phyloP scores from a whole-genome alignment of 1,140 invertebrate genomes.

The Drosophila yakuba region DNA sequence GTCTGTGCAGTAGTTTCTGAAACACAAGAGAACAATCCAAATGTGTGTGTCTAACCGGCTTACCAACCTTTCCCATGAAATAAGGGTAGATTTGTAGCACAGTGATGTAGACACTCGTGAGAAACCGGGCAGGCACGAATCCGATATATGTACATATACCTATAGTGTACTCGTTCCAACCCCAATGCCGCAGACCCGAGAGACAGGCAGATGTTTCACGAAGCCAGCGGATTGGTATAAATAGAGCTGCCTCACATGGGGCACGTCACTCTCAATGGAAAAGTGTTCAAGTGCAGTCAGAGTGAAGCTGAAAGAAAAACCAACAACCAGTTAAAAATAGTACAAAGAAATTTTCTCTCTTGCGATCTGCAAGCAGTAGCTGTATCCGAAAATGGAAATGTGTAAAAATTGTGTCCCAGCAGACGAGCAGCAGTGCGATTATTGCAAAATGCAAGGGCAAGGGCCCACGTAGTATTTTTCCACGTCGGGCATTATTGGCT shows the following conservation, averaged over 20 bases:
- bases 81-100: slow-evolving; percentile 24
- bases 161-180: slow-evolving; percentile 32
- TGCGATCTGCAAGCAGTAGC: slow-evolving; percentile 16
- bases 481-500: slow-evolving; percentile 35
- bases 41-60: background rate
- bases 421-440: slow-evolving; percentile 31
- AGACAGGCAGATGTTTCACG: slow-evolving; percentile 51
- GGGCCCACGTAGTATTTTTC: slow-evolving; percentile 53
- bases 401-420: slow-evolving; percentile 46
- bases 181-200: slow-evolving; percentile 20
- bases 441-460: slow-evolving; percentile 38
- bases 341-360: slow-evolving; percentile 29
- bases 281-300: slow-evolving; percentile 63
- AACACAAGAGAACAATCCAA: background rate
- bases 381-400: slow-evolving; percentile 49
- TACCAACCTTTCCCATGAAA: background rate
- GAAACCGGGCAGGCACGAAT: slow-evolving; percentile 43
- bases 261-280: slow-evolving; percentile 48
- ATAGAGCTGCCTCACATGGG: slow-evolving; percentile 31
- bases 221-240: slow-evolving; percentile 53
- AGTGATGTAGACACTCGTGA: slow-evolving; percentile 24
- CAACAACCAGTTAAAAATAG: slow-evolving; percentile 15
- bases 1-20: background rate
- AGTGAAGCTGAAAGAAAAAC: slow-evolving; percentile 35
- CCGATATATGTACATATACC: background rate